These are phyloP conservation scores for Caenorhabditis wallacei DNA, from an alignment of 2,888 invertebrate species.

Conservation along the genomic window DNA sequence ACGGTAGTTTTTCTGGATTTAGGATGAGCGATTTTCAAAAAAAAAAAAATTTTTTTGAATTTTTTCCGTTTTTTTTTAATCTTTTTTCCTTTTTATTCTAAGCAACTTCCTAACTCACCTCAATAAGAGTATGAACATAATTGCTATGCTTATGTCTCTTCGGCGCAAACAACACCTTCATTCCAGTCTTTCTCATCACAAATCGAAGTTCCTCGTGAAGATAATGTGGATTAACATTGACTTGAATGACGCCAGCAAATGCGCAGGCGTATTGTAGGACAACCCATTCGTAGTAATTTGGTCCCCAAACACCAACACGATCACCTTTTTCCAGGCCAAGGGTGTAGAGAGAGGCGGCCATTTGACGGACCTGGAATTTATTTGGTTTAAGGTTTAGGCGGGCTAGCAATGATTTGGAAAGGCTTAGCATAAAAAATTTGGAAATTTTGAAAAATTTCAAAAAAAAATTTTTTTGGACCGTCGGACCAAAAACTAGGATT, in stretches of 20 bases:
- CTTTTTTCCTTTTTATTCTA: neutral
- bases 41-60: neutral
- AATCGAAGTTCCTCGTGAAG: constrained; percentile 88
- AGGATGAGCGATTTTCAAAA: neutral
- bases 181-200: constrained; percentile 87
- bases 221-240: constrained; percentile 89
- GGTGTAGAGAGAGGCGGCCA: constrained; percentile 64
- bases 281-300: constrained; percentile 90
- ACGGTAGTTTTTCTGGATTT: neutral
- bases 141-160: constrained; percentile 87
- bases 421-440: neutral
- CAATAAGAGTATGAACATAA: constrained; percentile 83
- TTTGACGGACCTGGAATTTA: constrained; percentile 57
- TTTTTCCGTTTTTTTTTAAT: neutral
- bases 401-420: too few species aligned
- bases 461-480: neutral
- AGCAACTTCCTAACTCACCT: constrained; percentile 14
- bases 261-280: constrained; percentile 88
- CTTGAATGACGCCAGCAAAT: constrained; percentile 88
- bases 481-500: too few species aligned
- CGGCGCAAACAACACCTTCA: constrained; percentile 87
- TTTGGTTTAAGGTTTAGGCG: too few species aligned
- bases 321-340: constrained; percentile 89
- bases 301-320: constrained; percentile 90
- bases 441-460: neutral